phyloP scores from a whole-genome alignment of 2,888 invertebrate genomes.

The Quadriops clusia region DNA sequence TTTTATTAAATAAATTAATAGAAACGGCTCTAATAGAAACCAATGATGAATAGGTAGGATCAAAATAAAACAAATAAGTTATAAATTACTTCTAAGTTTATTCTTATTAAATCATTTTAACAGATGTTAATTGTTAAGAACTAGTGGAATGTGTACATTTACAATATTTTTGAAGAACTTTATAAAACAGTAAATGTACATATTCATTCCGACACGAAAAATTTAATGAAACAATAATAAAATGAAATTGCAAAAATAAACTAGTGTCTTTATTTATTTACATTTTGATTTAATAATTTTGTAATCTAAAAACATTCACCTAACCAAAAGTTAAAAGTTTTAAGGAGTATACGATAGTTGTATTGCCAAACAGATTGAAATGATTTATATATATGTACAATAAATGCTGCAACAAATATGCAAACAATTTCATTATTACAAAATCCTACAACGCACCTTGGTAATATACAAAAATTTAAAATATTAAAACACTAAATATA shows the following conservation, averaged over 20 bases:
- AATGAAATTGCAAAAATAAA: no score
- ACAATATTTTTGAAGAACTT: no score
- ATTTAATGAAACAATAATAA: no score
- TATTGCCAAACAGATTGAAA: slow-evolving; percentile 26
- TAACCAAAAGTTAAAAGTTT: slow-evolving; percentile 7
- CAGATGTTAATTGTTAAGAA: slow-evolving; percentile 9
- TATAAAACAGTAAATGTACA: no score
- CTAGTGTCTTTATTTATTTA: slow-evolving; percentile 5
- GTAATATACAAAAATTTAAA: slow-evolving; percentile 23
- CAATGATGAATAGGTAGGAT: slow-evolving; percentile 13
- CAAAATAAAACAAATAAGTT: slow-evolving; percentile 10
- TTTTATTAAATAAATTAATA: slow-evolving; percentile 39
- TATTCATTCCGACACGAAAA: no score
- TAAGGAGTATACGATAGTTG: slow-evolving; percentile 19
- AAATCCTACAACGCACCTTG: slow-evolving; percentile 31
- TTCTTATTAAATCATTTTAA: slow-evolving; percentile 7
- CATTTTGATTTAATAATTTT: slow-evolving; percentile 6
- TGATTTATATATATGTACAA: slow-evolving; percentile 27
- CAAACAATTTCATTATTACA: slow-evolving; percentile 30
- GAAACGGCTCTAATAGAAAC: slow-evolving; percentile 24
- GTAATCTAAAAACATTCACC: neutral
- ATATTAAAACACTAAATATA: slow-evolving; percentile 16
- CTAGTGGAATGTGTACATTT: no score
- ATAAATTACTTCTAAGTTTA: neutral
- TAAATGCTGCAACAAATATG: slow-evolving; percentile 24